Percentiles rank a stretch among this genome's conserved stretches.
These are phyloP conservation scores for Carcharodon carcharias DNA, from an alignment of 2,797 vertebrate species.

Conservation along the genomic window DNA sequence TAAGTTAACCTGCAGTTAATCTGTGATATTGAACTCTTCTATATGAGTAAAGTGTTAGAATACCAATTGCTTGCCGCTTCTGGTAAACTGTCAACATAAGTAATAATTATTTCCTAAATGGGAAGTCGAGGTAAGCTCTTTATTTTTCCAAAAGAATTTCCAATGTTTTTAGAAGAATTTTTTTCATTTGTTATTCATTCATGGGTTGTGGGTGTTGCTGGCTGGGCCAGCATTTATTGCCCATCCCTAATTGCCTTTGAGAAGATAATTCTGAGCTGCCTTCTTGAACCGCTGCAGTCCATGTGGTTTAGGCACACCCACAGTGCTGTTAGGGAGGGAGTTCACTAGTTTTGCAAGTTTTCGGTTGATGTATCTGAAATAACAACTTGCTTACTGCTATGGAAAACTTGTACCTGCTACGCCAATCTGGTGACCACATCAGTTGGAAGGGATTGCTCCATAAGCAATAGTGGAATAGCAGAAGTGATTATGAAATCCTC, in stretches of 20 bases:
- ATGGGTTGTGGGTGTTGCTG: too few relatives aligned
- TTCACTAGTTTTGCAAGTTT: neutral
- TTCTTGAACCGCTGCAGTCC: too few relatives aligned
- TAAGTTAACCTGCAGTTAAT: too few relatives aligned
- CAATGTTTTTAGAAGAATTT: neutral
- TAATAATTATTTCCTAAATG: neutral
- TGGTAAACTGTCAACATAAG: neutral
- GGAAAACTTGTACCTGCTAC: neutral
- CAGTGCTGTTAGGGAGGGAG: too few relatives aligned
- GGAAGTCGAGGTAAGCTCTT: neutral
- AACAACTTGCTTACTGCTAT: neutral
- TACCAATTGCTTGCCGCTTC: neutral
- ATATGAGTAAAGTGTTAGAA: neutral
- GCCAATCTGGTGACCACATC: neutral
- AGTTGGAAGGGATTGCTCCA: neutral
- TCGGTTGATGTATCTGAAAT: neutral
- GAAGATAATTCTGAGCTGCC: too few relatives aligned
- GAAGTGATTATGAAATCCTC: too few relatives aligned
- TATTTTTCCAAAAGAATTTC: neutral
- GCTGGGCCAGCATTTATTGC: too few relatives aligned
- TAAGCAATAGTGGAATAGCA: too few relatives aligned
- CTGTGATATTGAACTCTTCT: neutral
- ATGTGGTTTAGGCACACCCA: too few relatives aligned
- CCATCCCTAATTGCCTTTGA: too few relatives aligned
- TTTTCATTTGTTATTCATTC: too few relatives aligned